Percentiles rank a stretch among this genome's conserved stretches.
These are phyloP conservation scores for Falco naumanni DNA, from an alignment of 2,797 vertebrate genomes.

Conservation along the genomic window DNA sequence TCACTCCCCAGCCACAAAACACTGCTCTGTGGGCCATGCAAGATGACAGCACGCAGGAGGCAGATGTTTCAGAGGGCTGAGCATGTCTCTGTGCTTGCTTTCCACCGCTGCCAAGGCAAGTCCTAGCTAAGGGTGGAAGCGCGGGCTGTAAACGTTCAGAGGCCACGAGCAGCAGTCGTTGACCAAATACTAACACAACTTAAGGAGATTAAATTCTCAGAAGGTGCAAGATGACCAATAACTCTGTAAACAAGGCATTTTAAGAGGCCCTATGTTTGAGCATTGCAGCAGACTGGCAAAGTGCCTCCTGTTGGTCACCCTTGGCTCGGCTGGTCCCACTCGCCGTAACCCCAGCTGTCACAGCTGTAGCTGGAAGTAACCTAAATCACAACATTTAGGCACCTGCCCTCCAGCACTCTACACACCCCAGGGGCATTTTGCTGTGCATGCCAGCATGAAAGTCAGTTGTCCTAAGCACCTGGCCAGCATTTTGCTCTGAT, in stretches of 20 bases:
- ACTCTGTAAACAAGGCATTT: background rate
- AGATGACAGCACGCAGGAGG: background rate
- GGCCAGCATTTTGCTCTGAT: background rate
- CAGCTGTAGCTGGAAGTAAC: background rate
- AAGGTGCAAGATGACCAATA: background rate
- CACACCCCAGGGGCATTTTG: background rate
- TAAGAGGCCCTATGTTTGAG: background rate
- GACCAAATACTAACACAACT: background rate
- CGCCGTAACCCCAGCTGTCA: background rate
- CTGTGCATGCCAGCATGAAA: background rate
- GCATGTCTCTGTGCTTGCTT: background rate
- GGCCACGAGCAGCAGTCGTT: background rate
- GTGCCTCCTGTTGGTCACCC: background rate
- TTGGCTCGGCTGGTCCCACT: background rate
- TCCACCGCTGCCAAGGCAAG: background rate
- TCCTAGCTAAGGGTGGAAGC: background rate
- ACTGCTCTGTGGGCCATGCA: background rate
- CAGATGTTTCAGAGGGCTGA: background rate
- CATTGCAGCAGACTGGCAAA: background rate
- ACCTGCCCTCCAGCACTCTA: background rate
- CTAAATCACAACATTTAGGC: background rate
- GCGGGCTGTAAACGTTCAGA: background rate
- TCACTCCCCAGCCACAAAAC: background rate
- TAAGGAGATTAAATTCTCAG: background rate
- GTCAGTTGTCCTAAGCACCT: background rate